Base-by-base conservation (phyloP, 2,113 vertebrate species). In the Poeciliopsis prolifica region DNA sequence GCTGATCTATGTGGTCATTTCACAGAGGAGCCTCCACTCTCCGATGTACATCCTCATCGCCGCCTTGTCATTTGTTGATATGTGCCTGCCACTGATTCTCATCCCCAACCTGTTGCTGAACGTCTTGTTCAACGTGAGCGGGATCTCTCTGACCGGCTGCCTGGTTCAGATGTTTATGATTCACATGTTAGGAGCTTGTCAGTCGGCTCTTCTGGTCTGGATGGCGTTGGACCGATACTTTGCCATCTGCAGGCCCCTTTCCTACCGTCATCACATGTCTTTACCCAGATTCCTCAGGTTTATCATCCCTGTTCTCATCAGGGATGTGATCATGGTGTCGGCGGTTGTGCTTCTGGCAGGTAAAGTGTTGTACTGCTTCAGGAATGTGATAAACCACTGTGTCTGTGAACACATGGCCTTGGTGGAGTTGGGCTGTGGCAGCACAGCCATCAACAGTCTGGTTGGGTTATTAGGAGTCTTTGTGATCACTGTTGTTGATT, bases 321-420 rank as follows among this genome's bases (percentile, higher is more conserved):
- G 85, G 33, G 87, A 89, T 1, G 0, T 74, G 0, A 0, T 76
- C 2, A 0, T 30, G 8, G 0, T 44, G 33, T 7, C 70, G 0
- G 6, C 48, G 28, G 0, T 87, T 0, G 82, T 85, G 40, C 28
- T 1, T 22, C 24, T 87, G 26, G 75, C 77, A 3, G 80, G 82
- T 31, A 6, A 0, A 0, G 61, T 86, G 24, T 17, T 72, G 0
- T 87, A 83, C 64, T 89, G 87, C 7, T 40, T 40, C 37, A 4
- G 12, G 0, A 61, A 74, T 3, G 69, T 72, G 3, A 73, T 83
- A 3, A 42, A 69, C 1, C 86, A 87, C 60, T 89, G 87, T 26
- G 81, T 89, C 87, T 89, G 85, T 33, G 87, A 89, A 61, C 87
- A 89, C 87, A 89, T 85, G 87, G 85, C 78, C 1, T 17, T 89